Base-by-base conservation (phyloP, 2,797 vertebrate species). In the Arctocebus calabarensis region DNA sequence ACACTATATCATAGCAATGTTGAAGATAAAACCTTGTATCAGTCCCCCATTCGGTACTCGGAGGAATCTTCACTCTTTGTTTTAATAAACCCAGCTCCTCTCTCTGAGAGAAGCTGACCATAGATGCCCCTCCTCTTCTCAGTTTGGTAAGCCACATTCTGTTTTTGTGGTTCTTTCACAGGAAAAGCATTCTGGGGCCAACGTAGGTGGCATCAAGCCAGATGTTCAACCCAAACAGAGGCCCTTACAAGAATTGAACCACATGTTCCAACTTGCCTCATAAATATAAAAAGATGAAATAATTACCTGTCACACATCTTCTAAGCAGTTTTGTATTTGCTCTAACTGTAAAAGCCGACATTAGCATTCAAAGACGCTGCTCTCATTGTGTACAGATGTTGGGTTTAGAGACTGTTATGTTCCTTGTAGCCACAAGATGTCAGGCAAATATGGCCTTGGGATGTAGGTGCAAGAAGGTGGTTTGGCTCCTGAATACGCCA, bases 391-490 rank as follows among this genome's bases (percentile, higher is more conserved):
- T 52, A 59, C 73, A 66, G 93, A 52, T 59, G 96, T 87, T 92
- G 77, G 93, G 59, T 74, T 96, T 84, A 52, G 0, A 29, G 70
- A 5, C 7, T 95, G 98, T 70, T 88, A 88, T 94, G 89, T 86
- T 97, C 48, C 23, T 88, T 4, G 4, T 3, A 61, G 96, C 98
- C 98, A 98, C 98, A 48, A 98, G 98, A 96, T 98, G 98, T 98
- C 98, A 98, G 97, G 89, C 97, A 93, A 96, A 97, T 17, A 96
- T 97, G 98, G 88, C 34, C 34, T 12, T 90, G 98, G 94, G 94
- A 85, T 9, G 7, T 20, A 61, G 96, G 88, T 87, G 2, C 75
- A 1, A 48, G 16, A 94, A 97, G 85, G 88, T 73, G 83, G 14
- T 68, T 64, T 22, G 89, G 55, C 84, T 97, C 75, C 89, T 20